These are phyloP conservation scores for Epizoanthus rinbou DNA, from an alignment of 92 coral and sea anemone species.

Conservation along the genomic window DNA sequence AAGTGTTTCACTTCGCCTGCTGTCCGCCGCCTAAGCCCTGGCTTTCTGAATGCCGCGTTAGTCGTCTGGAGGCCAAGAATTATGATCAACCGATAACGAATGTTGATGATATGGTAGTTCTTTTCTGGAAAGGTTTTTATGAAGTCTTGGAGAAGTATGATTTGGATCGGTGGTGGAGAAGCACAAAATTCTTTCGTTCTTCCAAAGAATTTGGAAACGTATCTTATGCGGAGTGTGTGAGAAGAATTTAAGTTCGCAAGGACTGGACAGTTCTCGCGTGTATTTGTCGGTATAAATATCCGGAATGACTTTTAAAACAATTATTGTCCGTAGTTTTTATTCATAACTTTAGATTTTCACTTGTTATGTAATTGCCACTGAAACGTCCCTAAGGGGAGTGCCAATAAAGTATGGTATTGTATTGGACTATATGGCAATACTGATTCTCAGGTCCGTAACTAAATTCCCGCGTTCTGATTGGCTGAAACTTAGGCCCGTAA, in stretches of 20 bases:
- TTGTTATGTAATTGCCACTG: no score
- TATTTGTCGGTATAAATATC: no score
- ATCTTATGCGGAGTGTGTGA: conserved; percentile 26
- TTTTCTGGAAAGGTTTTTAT: conserved; percentile 90
- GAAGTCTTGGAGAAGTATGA: conserved; percentile 58
- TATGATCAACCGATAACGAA: conserved; percentile 59
- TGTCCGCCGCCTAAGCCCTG: conserved; percentile 85
- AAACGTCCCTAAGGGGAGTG: no score
- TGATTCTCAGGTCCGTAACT: no score
- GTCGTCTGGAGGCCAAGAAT: conserved; percentile 71
- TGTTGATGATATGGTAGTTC: conserved; percentile 52
- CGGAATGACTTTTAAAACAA: no score
- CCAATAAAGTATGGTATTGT: no score
- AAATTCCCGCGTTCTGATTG: no score
- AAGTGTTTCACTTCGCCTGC: conserved; percentile 59
- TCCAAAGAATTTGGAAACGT: conserved; percentile 48
- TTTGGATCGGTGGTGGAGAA: conserved; percentile 82
- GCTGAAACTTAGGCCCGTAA: no score
- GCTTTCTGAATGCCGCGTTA: conserved; percentile 68
- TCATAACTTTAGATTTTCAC: no score
- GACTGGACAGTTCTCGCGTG: no score
- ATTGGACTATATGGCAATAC: no score
- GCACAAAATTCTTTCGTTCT: conserved; percentile 56
- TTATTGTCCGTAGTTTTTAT: no score
- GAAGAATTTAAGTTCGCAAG: background rate